Conservation (phyloP, 2,797 vertebrate genomes). For the Acipenser transmontanus region DNA sequence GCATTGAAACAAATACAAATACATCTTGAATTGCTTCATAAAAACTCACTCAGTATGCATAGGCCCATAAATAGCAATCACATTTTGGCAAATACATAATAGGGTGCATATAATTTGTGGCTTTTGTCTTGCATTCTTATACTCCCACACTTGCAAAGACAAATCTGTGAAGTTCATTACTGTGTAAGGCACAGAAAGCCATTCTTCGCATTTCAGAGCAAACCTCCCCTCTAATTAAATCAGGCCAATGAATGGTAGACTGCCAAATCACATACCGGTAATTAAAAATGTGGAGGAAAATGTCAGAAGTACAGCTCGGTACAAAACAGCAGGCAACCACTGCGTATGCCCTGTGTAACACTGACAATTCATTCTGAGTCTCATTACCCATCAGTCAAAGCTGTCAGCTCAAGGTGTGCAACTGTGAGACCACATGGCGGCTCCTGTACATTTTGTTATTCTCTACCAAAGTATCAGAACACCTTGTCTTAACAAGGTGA, state of each 20-base stretch:
- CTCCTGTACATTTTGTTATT: not conserved
- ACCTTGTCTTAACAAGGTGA: not conserved
- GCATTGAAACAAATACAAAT: too few relatives aligned
- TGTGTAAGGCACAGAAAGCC: constrained; percentile 36
- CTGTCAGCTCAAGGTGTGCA: not conserved
- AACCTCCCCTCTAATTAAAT: constrained; percentile 2
- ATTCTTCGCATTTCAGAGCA: constrained; percentile 21
- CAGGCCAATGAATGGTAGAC: not conserved
- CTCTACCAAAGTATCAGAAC: not conserved
- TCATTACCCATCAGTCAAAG: not conserved
- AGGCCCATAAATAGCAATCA: constrained; percentile 45
- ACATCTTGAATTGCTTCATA: too few relatives aligned
- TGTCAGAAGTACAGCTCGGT: not conserved
- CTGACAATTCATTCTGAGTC: not conserved
- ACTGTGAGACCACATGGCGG: not conserved
- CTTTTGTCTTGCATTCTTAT: constrained; percentile 49
- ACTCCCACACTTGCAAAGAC: constrained; percentile 48
- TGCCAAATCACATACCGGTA: not conserved
- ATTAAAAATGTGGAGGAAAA: not conserved
- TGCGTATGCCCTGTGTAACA: not conserved
- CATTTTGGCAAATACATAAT: constrained; percentile 30
- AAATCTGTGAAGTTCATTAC: constrained; percentile 45
- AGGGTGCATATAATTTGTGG: constrained; percentile 51
- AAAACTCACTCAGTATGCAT: too few relatives aligned
- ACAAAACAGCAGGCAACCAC: not conserved